These are phyloP conservation scores for Xiphophorus couchianus DNA, from an alignment of 2,113 vertebrate species.

Conservation along the genomic window DNA sequence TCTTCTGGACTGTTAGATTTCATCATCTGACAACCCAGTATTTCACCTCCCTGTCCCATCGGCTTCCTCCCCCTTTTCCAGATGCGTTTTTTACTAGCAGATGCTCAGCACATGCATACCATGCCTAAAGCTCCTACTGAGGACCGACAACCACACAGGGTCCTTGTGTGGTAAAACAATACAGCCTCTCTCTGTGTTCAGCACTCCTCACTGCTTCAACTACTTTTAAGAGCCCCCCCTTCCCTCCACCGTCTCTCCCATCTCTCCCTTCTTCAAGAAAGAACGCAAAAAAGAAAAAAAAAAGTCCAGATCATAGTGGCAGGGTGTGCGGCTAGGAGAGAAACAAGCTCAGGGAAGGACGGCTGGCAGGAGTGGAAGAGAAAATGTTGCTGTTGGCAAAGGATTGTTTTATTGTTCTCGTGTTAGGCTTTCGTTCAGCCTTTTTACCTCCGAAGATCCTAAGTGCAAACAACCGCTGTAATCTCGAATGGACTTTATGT, in stretches of 20 bases:
- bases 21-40: constrained; percentile 8
- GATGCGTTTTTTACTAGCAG: constrained; percentile 66
- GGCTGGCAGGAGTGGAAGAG: constrained; percentile 55
- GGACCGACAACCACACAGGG: constrained; percentile 65
- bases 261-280: background rate
- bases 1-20: constrained; percentile 20
- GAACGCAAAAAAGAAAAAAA: constrained; percentile 13
- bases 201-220: constrained; percentile 48
- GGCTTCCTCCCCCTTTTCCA: constrained; percentile 65
- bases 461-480: constrained; percentile 25
- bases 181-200: constrained; percentile 55
- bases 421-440: constrained; percentile 45
- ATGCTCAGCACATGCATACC: constrained; percentile 71
- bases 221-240: constrained; percentile 38
- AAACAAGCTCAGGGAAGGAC: constrained; percentile 54
- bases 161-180: constrained; percentile 63
- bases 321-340: constrained; percentile 53
- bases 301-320: constrained; percentile 44
- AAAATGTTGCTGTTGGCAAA: constrained; percentile 76
- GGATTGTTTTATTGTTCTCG: constrained; percentile 72
- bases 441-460: constrained; percentile 64
- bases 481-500: background rate
- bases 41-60: constrained; percentile 27
- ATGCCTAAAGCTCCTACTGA: constrained; percentile 55
- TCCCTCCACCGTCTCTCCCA: background rate